phyloP scores from a whole-genome alignment of 2,888 invertebrate species.

The Prostheceraeus crozeri region DNA sequence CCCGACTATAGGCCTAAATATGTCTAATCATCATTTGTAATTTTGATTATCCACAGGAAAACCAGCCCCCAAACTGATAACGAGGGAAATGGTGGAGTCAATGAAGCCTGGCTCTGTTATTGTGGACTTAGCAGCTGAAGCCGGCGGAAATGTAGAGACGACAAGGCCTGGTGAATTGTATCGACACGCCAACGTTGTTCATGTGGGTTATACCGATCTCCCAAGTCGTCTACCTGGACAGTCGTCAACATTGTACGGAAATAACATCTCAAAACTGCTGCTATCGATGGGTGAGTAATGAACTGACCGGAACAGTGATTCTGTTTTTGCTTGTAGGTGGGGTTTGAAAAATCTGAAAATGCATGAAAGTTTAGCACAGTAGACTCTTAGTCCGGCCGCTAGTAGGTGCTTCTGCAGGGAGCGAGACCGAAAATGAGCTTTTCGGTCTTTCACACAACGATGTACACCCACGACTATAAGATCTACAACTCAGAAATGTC shows the following conservation, averaged over 20 bases:
- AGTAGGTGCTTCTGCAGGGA: too few relatives aligned
- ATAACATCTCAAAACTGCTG: slow-evolving; percentile 78
- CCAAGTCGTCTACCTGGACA: slow-evolving; percentile 77
- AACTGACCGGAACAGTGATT: too few relatives aligned
- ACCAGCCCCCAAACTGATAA: slow-evolving; percentile 64
- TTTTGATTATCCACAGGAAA: too few relatives aligned
- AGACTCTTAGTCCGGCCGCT: too few relatives aligned
- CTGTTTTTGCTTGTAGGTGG: too few relatives aligned
- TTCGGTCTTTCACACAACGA: too few relatives aligned
- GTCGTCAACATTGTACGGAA: slow-evolving; percentile 77
- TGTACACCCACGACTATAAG: too few relatives aligned
- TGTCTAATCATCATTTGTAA: not conserved
- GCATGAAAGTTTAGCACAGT: too few relatives aligned
- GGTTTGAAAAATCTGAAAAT: too few relatives aligned
- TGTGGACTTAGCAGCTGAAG: slow-evolving; percentile 79
- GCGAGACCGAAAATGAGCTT: too few relatives aligned
- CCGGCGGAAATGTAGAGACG: slow-evolving; percentile 77
- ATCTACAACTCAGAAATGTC: too few relatives aligned
- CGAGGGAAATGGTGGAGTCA: slow-evolving; percentile 65
- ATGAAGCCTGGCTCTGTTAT: slow-evolving; percentile 83
- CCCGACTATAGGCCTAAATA: not conserved
- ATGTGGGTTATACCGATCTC: slow-evolving; percentile 75
- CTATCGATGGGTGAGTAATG: slow-evolving; percentile 68
- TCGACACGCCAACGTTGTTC: slow-evolving; percentile 70
- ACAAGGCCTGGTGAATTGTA: slow-evolving; percentile 70